Evolutionary conservation across 2,113 vertebrate species (phyloP).

Genomic region (Cottus gobio): DNA sequence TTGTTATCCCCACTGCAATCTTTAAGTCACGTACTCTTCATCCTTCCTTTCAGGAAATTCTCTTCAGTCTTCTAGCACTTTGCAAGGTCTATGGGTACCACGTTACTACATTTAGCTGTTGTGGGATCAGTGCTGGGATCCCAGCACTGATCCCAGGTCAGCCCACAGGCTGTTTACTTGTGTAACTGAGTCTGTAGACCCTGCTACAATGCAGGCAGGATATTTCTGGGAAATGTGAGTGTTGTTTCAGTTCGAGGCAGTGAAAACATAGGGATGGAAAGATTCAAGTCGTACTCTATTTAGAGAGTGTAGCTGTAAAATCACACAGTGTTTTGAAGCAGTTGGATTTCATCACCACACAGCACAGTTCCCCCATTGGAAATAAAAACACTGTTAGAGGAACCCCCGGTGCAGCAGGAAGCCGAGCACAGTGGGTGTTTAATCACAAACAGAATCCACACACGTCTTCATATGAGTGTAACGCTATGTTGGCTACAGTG

Average conservation of each 20-base stretch:
- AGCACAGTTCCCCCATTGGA: conserved; percentile 50
- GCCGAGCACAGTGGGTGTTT: conserved; percentile 49
- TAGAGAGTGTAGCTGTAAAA: conserved; percentile 36
- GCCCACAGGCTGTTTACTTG: conserved; percentile 7
- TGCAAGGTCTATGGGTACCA: conserved; percentile 4
- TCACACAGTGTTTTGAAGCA: conserved; percentile 64
- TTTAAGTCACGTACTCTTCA: neutral
- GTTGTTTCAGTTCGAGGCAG: conserved; percentile 52
- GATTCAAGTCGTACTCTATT: conserved; percentile 27
- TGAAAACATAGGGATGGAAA: conserved; percentile 27
- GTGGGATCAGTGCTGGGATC: neutral
- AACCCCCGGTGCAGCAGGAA: conserved; percentile 40
- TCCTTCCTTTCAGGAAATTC: neutral
- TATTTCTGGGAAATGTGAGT: conserved; percentile 29
- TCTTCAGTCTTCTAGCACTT: conserved; percentile 15
- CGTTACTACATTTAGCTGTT: neutral
- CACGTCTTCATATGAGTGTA: conserved; percentile 70
- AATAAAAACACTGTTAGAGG: conserved; percentile 64
- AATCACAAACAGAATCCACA: conserved; percentile 70
- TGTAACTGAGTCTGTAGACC: conserved; percentile 17
- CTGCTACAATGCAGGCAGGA: neutral
- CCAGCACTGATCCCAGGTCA: conserved; percentile 13
- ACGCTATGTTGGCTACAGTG: conserved; percentile 70
- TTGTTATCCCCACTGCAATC: neutral
- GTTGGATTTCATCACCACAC: conserved; percentile 82